Base-by-base conservation (phyloP, 2,797 vertebrate species). In the Sebastes hopkinsi region DNA sequence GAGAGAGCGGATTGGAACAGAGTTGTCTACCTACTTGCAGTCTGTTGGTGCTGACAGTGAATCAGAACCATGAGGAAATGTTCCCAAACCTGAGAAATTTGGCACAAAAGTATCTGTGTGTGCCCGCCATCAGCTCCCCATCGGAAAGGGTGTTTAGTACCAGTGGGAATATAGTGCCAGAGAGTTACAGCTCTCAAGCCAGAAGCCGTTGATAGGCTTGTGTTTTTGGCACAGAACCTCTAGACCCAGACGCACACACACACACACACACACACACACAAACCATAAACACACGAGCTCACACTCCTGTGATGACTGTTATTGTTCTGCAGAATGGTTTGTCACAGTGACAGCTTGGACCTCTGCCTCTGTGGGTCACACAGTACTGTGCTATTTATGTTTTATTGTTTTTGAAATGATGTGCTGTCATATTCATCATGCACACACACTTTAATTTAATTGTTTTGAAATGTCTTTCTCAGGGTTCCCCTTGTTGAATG, bases 11-110 rank as follows among this genome's bases (percentile, higher is more conserved):
- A 74, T 81, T 42, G 4, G 38, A 76, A 61, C 23, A 62, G 73
- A 77, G 23, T 66, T 67, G 59, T 69, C 50, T 25, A 7, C 27
- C 50, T 75, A 54, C 62, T 61, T 67, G 77, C 25, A 62, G 60
- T 76, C 72, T 72, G 61, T 62, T 34, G 12, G 14, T 13, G 54
- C 18, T 67, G 81, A 79, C 36, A 71, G 76, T 75, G 72, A 79
- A 46, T 42, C 55, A 20, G 34, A 59, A 42, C 3, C 54, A 71
- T 0, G 5, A 74, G 71, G 69, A 83, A 64, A 72, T 77, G 52
- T 76, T 70, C 50, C 59, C 59, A 71, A 65, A 64, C 3, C 32
- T 65, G 34, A 66, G 13, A 22, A 52, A 50, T 60, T 14, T 79
- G 62, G 52, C 11, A 0, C 5, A 60, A 8, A 79, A 67, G 27